Evolutionary conservation across 2,113 vertebrate genomes (phyloP), one percentile per base, ranked within the genome.

Genomic region (Rallus limicola): DNA sequence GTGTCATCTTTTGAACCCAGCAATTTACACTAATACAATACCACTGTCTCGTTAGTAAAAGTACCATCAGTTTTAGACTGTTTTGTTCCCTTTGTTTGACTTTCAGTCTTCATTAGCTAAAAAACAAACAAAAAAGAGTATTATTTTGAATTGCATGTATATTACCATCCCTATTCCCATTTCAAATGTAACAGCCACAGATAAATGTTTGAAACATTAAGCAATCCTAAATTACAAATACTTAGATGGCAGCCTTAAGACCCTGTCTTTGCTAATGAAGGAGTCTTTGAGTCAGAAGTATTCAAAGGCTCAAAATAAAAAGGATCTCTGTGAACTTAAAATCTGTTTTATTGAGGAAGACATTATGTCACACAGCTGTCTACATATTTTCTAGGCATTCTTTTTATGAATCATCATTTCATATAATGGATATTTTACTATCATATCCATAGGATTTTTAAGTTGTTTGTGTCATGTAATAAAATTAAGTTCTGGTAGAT

Each of bases 321-420:
- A 72, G 8, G 6, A 69, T 34, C 13, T 84, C 21, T 72, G 55
- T 74, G 42, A 81, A 88, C 9, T 80, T 82, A 84, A 88, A 75
- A 10, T 77, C 53, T 55, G 5, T 68, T 96, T 96, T 90, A 85
- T 42, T 65, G 78, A 80, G 36, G 9, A 82, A 79, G 31, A 80
- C 5, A 50, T 95, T 70, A 71, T 85, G 74, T 72, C 87, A 96
- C 74, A 91, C 84, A 96, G 63, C 77, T 96, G 91, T 91, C 67
- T 76, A 34, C 36, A 16, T 72, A 92, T 79, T 91, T 91, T 72
- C 62, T 76, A 93, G 53, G 34, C 70, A 72, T 82, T n/a, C 24
- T 24, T 82, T 92, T 91, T 80, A 80, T 65, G 82, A 90, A 77
- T 87, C 78, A 60, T 60, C 38, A 58, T 93, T 93, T 93, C 42